A percentile compares a stretch with the other conserved stretches of the same genome.
Evolutionary conservation across 2,113 vertebrate genomes (phyloP).

Genomic region (Myrmecophaga tridactyla): DNA sequence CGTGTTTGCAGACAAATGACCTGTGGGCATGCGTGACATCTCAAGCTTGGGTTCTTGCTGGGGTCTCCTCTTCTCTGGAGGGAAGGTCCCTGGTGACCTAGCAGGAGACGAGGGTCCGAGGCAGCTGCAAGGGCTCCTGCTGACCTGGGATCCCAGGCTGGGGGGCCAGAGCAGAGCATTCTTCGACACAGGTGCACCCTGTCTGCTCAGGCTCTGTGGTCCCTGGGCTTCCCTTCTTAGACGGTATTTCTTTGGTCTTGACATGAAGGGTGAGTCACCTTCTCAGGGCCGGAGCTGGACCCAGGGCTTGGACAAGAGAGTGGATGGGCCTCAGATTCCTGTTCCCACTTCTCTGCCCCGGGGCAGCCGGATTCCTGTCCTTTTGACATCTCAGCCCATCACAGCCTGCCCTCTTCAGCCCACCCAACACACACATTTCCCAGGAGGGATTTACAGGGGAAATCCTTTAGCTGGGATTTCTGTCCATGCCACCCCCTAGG

Average conservation of each 20-base stretch:
- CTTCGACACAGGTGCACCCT: not conserved
- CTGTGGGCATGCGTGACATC: not conserved
- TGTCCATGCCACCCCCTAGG: not conserved
- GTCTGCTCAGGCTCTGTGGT: not conserved
- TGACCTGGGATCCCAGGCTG: not conserved
- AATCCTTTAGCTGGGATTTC: not conserved
- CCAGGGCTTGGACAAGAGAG: not conserved
- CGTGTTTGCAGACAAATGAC: not conserved
- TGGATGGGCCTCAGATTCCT: not conserved
- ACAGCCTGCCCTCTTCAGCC: not conserved
- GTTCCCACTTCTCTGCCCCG: not conserved
- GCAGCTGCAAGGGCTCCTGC: not conserved
- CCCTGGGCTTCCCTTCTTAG: not conserved
- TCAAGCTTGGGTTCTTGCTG: not conserved
- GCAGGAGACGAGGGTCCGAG: conserved; percentile 6
- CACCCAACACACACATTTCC: not conserved
- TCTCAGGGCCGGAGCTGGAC: not conserved
- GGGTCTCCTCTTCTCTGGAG: too few species aligned
- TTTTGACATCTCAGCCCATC: not conserved
- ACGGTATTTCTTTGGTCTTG: not conserved
- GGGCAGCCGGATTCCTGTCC: conserved; percentile 21
- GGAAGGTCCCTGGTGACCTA: not conserved
- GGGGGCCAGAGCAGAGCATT: not conserved
- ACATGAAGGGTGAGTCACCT: not conserved
- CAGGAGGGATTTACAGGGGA: not conserved